phyloP scores from a whole-genome alignment of 2,797 vertebrate genomes.

The Melanotaenia pygmaea region DNA sequence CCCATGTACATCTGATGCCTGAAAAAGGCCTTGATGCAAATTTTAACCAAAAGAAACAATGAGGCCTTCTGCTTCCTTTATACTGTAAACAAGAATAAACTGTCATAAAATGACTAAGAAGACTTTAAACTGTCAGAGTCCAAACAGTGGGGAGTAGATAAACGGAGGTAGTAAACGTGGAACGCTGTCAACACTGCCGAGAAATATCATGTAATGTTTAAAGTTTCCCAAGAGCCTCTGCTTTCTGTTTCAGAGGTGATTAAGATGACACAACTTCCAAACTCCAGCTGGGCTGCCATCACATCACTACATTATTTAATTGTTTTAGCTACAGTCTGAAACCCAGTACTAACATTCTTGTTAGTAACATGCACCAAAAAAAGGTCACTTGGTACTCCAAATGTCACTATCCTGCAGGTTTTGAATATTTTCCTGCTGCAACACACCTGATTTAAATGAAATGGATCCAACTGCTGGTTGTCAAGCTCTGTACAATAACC shows the following conservation, averaged over 20 bases:
- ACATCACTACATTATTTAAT: background rate
- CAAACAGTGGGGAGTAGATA: background rate
- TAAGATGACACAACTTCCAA: background rate
- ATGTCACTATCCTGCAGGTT: too few relatives aligned
- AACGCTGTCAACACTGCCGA: background rate
- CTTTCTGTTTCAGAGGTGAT: background rate
- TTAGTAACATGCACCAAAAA: too few relatives aligned
- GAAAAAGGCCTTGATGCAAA: background rate
- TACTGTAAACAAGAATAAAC: background rate
- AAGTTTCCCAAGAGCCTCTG: background rate
- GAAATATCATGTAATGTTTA: conserved; percentile 10
- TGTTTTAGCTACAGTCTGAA: too few relatives aligned
- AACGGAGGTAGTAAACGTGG: background rate
- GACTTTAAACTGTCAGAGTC: background rate
- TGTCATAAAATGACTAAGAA: conserved; percentile 13
- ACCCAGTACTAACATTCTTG: too few relatives aligned
- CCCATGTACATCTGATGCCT: background rate
- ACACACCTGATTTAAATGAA: too few relatives aligned
- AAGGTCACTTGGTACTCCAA: too few relatives aligned
- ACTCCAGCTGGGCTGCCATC: background rate
- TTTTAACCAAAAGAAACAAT: background rate
- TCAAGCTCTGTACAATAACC: too few relatives aligned
- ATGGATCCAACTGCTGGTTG: too few relatives aligned
- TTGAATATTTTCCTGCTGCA: too few relatives aligned
- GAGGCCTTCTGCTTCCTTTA: background rate